Conservation (phyloP, 2,797 vertebrate genomes). For the Lacerta agilis region DNA sequence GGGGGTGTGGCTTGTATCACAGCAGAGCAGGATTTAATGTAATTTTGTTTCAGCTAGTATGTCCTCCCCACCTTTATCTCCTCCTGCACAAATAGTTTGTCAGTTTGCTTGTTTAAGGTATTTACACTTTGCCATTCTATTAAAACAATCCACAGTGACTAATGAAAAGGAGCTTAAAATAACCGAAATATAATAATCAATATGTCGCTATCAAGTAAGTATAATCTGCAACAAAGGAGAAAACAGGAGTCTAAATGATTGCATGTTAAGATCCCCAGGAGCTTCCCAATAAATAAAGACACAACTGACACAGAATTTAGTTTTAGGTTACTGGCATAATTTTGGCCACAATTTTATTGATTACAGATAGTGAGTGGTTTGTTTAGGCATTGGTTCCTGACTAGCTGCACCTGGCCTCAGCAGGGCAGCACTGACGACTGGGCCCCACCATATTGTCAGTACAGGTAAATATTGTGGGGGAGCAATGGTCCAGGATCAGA, state of each 20-base stretch:
- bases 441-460: too few species aligned
- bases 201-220: not conserved
- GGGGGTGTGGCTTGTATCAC: not conserved
- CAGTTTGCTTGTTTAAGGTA: not conserved
- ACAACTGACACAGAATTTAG: too few species aligned
- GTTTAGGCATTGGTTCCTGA: too few species aligned
- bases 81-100: slow-evolving; percentile 1
- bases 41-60: not conserved
- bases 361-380: too few species aligned
- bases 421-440: too few species aligned
- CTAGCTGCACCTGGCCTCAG: too few species aligned
- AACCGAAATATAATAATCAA: not conserved
- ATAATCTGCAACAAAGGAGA: slow-evolving; percentile 21
- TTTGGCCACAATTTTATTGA: too few species aligned
- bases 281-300: too few species aligned
- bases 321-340: too few species aligned
- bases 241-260: not conserved
- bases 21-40: not conserved
- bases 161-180: not conserved
- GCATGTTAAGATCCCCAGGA: too few species aligned
- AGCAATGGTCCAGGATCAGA: too few species aligned
- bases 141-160: not conserved
- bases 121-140: not conserved
- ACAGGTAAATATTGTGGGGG: too few species aligned
- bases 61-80: not conserved